phyloP scores from a whole-genome alignment of 2,113 vertebrate genomes.

The Guaruba guarouba region DNA sequence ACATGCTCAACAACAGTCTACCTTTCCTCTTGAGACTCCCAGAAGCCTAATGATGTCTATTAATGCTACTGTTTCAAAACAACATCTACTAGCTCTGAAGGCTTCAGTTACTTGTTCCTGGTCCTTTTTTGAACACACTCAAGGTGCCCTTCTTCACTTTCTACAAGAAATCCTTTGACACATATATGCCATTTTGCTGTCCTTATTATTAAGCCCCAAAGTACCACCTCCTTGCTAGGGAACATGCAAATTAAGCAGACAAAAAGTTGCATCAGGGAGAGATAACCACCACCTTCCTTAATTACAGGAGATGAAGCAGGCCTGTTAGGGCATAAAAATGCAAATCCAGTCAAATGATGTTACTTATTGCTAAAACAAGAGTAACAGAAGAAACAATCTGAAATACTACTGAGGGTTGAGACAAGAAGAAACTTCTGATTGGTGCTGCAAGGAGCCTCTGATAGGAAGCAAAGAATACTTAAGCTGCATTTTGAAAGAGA shows the following conservation, averaged over 20 bases:
- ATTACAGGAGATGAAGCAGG: not conserved
- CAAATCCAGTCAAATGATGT: not conserved
- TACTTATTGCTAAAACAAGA: not conserved
- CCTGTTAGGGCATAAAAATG: not conserved
- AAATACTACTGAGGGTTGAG: not conserved
- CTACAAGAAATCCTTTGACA: not conserved
- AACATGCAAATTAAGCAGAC: constrained; percentile 60
- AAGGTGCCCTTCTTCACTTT: not conserved
- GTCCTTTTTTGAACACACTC: not conserved
- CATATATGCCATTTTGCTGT: not conserved
- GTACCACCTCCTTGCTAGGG: constrained; percentile 10
- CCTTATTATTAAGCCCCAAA: constrained; percentile 11
- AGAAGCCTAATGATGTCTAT: not conserved
- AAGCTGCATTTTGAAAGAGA: constrained; percentile 45
- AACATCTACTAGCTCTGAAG: not conserved
- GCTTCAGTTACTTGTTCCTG: not conserved
- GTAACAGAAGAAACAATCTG: not conserved
- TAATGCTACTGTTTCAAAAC: not conserved
- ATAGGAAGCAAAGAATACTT: constrained; percentile 38
- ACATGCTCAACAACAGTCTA: not conserved
- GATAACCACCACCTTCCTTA: constrained; percentile 45
- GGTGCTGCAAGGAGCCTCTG: constrained; percentile 28
- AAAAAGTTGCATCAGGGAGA: not conserved
- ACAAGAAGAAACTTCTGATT: constrained; percentile 13
- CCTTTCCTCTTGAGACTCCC: constrained; percentile 1